Evolutionary conservation across 2,888 invertebrate genomes (phyloP).

Genomic region (Meganola albula): DNA sequence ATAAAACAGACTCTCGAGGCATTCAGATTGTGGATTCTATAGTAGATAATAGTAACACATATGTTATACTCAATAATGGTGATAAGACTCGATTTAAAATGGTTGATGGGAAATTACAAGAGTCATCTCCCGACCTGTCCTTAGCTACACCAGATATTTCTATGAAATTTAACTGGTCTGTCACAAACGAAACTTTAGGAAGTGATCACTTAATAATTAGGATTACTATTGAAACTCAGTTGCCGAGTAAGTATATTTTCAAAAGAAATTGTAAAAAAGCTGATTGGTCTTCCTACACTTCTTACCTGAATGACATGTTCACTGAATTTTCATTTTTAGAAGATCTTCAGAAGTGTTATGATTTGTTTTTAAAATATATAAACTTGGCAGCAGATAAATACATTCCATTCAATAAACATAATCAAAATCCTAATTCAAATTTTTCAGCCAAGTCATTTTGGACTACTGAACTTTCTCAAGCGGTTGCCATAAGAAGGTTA

Average conservation of each 20-base stretch:
- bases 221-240: not conserved
- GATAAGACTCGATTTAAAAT: not conserved
- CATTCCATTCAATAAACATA: not conserved
- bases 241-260: not conserved
- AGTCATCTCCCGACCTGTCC: not conserved
- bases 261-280: not conserved
- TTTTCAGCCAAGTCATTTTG: constrained; percentile 2
- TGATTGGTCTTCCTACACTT: not conserved
- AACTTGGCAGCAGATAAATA: not conserved
- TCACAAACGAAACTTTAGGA: not conserved
- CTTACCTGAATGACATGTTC: not conserved
- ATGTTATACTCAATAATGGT: not conserved
- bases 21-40: not conserved
- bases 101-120: not conserved
- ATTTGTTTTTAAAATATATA: not conserved
- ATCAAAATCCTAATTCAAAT: not conserved
- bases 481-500: constrained; percentile 2
- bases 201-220: not conserved
- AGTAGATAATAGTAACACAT: not conserved
- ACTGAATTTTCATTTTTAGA: not conserved
- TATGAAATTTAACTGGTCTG: not conserved
- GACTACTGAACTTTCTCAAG: not conserved
- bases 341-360: not conserved
- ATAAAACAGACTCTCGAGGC: not conserved
- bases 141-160: not conserved